Evolutionary conservation across 2,113 vertebrate species (phyloP).

Genomic region (Pachypanchax playfairii): DNA sequence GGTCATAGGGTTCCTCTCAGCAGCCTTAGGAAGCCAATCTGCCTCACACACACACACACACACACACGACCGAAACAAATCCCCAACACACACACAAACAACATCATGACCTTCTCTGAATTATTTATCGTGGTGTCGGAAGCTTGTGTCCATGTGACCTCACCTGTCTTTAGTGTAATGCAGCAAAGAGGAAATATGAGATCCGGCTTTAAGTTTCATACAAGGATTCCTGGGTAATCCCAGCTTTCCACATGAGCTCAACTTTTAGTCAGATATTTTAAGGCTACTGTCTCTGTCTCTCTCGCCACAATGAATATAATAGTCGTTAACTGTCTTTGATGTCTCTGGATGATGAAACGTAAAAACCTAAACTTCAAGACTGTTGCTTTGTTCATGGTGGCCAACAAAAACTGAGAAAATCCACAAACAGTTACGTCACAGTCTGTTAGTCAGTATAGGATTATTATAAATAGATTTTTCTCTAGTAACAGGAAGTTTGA

Average conservation of each 20-base stretch:
- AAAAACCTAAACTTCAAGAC: too few species aligned
- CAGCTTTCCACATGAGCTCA: background rate
- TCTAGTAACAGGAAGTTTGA: background rate
- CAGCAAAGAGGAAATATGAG: conserved; percentile 52
- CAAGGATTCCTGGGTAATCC: conserved; percentile 27
- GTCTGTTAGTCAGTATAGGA: too few species aligned
- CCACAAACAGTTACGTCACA: too few species aligned
- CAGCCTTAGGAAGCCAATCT: conserved; percentile 48
- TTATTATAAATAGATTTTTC: background rate
- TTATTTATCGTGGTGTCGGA: conserved; percentile 60
- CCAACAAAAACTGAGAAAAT: too few species aligned
- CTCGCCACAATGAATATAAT: background rate
- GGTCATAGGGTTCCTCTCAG: conserved; percentile 36
- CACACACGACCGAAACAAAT: conserved; percentile 1
- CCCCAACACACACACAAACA: conserved; percentile 13
- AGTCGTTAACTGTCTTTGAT: too few species aligned
- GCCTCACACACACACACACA: conserved; percentile 3
- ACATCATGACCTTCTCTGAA: conserved; percentile 46
- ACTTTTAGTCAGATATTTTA: background rate
- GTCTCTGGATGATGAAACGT: too few species aligned
- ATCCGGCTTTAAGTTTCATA: conserved; percentile 29
- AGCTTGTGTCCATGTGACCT: conserved; percentile 49
- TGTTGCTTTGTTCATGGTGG: too few species aligned
- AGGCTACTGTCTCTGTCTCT: conserved; percentile 5
- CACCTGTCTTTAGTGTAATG: conserved; percentile 29